Evolutionary conservation across 2,113 vertebrate genomes (phyloP).

Genomic region (Syngnathus typhle): DNA sequence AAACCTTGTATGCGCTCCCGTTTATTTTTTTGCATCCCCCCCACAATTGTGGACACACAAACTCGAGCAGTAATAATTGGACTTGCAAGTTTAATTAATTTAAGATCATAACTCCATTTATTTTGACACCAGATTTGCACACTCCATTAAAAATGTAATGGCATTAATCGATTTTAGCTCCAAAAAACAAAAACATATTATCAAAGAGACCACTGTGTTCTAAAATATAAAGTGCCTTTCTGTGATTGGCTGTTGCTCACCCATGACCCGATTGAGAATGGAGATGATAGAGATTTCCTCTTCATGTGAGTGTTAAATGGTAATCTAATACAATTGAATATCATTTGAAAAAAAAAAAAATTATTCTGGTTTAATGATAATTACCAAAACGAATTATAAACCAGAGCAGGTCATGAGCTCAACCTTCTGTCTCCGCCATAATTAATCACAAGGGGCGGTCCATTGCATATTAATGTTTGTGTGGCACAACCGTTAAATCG

Average conservation of each 20-base stretch:
- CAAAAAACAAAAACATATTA: too few species aligned
- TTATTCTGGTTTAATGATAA: not conserved
- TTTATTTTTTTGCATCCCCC: conserved; percentile 36
- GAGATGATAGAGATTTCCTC: not conserved
- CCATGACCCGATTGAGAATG: not conserved
- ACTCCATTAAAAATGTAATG: too few species aligned
- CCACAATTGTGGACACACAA: not conserved
- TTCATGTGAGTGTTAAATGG: not conserved
- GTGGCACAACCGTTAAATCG: conserved; percentile 11
- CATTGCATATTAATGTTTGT: conserved; percentile 41
- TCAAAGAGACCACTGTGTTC: too few species aligned
- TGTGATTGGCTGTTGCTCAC: not conserved
- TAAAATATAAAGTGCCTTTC: not conserved
- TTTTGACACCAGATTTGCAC: too few species aligned
- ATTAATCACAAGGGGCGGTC: not conserved
- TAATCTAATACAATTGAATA: too few species aligned
- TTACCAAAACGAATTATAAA: not conserved
- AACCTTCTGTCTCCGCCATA: not conserved
- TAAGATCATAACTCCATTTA: too few species aligned
- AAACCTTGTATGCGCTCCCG: conserved; percentile 30
- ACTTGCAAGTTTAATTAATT: too few species aligned
- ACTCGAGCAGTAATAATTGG: not conserved
- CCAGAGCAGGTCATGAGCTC: not conserved
- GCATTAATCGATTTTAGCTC: too few species aligned
- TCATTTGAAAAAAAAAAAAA: too few species aligned